Evolutionary conservation across 2,888 invertebrate genomes (phyloP).

Genomic region (Carabus problematicus): DNA sequence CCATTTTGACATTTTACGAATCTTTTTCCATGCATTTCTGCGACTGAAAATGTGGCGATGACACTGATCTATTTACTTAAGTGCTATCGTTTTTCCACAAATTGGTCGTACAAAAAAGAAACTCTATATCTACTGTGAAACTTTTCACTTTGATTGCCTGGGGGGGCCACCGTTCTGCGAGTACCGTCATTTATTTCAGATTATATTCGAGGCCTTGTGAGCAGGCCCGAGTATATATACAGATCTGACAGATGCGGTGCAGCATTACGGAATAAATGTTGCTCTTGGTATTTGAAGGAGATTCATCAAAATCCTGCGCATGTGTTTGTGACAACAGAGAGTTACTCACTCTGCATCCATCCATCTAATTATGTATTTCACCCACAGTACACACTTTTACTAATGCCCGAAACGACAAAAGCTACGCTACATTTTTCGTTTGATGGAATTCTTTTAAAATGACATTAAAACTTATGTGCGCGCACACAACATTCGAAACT

Average conservation of each 20-base stretch:
- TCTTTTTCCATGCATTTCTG: too few relatives aligned
- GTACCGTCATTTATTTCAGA: slow-evolving; percentile 34
- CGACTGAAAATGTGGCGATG: slow-evolving; percentile 1
- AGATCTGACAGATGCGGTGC: too few relatives aligned
- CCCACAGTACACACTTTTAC: slow-evolving; percentile 3
- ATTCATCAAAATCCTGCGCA: too few relatives aligned
- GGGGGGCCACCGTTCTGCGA: slow-evolving; percentile 18
- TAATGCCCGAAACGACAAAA: slow-evolving; percentile 20
- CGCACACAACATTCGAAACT: slow-evolving; percentile 35
- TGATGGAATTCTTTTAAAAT: slow-evolving; percentile 7
- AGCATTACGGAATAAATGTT: too few relatives aligned
- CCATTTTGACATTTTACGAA: too few relatives aligned
- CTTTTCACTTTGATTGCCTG: slow-evolving; percentile 26
- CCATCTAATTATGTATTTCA: too few relatives aligned
- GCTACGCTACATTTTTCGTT: slow-evolving; percentile 29
- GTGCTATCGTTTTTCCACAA: slow-evolving; percentile 22
- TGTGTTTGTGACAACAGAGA: too few relatives aligned
- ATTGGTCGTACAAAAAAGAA: slow-evolving; percentile 28
- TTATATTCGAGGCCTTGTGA: slow-evolving; percentile 31
- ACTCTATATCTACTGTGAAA: slow-evolving; percentile 22
- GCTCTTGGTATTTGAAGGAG: too few relatives aligned
- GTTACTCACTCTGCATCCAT: too few relatives aligned
- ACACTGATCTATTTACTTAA: slow-evolving; percentile 29
- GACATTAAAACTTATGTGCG: slow-evolving; percentile 29
- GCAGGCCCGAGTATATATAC: background rate